These are phyloP conservation scores for Ammodytes dubius DNA, from an alignment of 2,113 vertebrate species.

Conservation along the genomic window DNA sequence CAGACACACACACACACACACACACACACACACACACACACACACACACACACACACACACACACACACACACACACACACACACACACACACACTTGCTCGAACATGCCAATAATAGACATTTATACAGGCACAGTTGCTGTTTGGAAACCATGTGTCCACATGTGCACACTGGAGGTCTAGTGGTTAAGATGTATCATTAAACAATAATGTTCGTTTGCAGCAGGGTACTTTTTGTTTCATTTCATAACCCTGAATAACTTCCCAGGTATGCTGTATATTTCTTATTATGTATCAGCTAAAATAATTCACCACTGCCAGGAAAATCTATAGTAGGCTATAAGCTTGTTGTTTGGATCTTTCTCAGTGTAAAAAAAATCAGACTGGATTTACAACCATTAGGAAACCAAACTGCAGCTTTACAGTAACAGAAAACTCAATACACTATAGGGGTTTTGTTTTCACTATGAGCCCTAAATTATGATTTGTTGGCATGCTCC, in stretches of 20 bases:
- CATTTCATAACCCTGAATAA: background rate
- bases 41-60: too few species aligned
- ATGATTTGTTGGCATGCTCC: background rate
- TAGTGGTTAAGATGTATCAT: background rate
- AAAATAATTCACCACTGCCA: background rate
- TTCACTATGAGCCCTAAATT: background rate
- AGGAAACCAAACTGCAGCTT: background rate
- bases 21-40: too few species aligned
- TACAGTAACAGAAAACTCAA: background rate
- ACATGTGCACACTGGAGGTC: background rate
- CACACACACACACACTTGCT: background rate
- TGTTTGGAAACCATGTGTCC: background rate
- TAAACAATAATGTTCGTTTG: background rate
- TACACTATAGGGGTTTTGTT: background rate
- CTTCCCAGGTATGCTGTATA: background rate
- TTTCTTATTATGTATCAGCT: background rate
- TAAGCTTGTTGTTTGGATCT: background rate
- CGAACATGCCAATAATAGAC: background rate
- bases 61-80: too few species aligned
- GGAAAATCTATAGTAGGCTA: background rate
- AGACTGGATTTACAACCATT: background rate
- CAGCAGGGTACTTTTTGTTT: background rate
- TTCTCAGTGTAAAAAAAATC: background rate
- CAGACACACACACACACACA: background rate
- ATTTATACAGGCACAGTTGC: background rate